Conservation (phyloP, 1,140 invertebrate genomes). For the Theocolax elegans region DNA sequence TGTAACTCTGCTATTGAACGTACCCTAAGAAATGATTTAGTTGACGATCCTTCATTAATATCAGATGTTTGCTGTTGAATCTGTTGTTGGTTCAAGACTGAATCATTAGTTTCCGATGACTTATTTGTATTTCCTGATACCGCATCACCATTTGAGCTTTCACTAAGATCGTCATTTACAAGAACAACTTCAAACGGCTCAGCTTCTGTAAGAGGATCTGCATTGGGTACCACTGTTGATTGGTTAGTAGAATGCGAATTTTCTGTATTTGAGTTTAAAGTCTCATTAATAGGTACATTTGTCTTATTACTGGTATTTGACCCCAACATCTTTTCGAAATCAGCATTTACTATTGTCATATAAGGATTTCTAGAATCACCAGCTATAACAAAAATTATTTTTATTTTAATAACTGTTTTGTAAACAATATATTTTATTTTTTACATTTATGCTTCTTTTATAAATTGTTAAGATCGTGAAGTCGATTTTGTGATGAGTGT, state of each 20-base stretch:
- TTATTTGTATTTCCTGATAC: neutral
- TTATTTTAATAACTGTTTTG: too few relatives aligned
- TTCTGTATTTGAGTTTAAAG: neutral
- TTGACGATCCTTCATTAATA: neutral
- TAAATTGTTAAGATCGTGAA: too few relatives aligned
- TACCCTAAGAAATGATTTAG: slow-evolving; percentile 34
- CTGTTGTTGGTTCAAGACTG: neutral
- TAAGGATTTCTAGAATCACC: slow-evolving; percentile 11
- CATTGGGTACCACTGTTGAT: neutral
- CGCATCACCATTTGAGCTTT: slow-evolving; percentile 1
- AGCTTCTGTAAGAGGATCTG: neutral
- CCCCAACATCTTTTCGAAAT: slow-evolving; percentile 31
- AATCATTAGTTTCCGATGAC: neutral
- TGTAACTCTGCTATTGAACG: slow-evolving; percentile 40
- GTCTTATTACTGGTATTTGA: neutral
- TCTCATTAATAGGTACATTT: neutral
- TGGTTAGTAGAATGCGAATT: too few relatives aligned
- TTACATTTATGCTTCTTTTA: too few relatives aligned
- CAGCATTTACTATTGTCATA: slow-evolving; percentile 39
- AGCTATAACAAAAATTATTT: neutral
- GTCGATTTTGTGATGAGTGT: too few relatives aligned
- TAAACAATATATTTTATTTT: too few relatives aligned
- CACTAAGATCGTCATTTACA: slow-evolving; percentile 28
- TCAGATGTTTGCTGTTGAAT: neutral
- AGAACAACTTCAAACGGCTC: slow-evolving; percentile 42